Evolutionary conservation across 1,140 invertebrate genomes (phyloP).

Genomic region (Diuraphis noxia): DNA sequence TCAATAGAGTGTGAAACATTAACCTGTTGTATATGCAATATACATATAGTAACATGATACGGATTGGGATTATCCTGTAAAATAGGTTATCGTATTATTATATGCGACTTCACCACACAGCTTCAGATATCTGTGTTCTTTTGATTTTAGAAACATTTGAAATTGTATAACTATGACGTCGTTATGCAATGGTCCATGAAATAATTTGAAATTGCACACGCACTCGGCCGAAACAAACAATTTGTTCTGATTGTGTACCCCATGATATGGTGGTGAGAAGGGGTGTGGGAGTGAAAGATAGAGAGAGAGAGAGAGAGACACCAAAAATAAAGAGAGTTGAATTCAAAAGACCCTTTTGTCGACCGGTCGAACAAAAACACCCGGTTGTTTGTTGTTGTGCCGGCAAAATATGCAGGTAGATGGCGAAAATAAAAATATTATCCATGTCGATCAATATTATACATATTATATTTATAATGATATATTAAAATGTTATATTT

Average conservation of each 20-base stretch:
- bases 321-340: background rate
- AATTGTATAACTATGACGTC: background rate
- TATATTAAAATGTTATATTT: background rate
- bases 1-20: background rate
- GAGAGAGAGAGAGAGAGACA: background rate
- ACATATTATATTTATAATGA: background rate
- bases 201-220: background rate
- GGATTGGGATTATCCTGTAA: background rate
- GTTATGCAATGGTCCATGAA: background rate
- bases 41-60: background rate
- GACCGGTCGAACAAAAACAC: background rate
- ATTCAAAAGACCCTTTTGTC: constrained; percentile 32
- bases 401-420: background rate
- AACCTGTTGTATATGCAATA: background rate
- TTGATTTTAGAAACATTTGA: background rate
- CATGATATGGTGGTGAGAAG: background rate
- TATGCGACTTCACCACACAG: background rate
- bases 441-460: background rate
- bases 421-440: constrained; percentile 1
- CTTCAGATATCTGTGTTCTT: background rate
- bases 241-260: background rate
- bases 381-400: background rate
- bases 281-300: background rate
- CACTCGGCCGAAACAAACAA: background rate
- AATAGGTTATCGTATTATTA: background rate